Conservation (phyloP, 2,888 invertebrate genomes). For the Minunthozetes semirufus region DNA sequence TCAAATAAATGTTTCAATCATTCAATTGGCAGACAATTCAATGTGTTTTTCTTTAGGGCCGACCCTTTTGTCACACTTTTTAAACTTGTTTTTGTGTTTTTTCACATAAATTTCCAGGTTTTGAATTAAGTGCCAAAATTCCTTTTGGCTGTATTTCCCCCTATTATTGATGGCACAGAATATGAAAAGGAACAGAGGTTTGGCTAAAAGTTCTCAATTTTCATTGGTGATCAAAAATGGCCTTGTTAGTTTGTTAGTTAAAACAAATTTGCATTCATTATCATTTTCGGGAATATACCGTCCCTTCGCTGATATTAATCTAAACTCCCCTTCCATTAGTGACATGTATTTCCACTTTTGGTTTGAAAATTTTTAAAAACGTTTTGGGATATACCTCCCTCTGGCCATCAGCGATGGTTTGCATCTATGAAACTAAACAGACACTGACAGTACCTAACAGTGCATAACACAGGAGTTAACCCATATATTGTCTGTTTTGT, state of each 20-base stretch:
- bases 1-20: conserved; percentile 5
- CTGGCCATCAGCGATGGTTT: too few species aligned
- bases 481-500: background rate
- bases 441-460: background rate
- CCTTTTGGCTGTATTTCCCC: conserved; percentile 3
- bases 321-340: too few species aligned
- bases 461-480: background rate
- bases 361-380: too few species aligned
- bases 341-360: too few species aligned
- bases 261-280: too few species aligned
- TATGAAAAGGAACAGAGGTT: background rate
- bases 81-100: background rate
- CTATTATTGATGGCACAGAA: background rate
- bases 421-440: background rate
- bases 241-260: background rate
- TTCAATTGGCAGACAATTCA: background rate
- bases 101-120: background rate
- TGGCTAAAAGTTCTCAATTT: background rate
- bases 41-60: background rate
- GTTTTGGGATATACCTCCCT: too few species aligned
- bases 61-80: background rate
- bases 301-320: too few species aligned
- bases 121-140: conserved; percentile 14
- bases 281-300: too few species aligned
- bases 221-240: background rate